Evolutionary conservation across 2,888 invertebrate species (phyloP).

Genomic region (Drosophila picticornis): DNA sequence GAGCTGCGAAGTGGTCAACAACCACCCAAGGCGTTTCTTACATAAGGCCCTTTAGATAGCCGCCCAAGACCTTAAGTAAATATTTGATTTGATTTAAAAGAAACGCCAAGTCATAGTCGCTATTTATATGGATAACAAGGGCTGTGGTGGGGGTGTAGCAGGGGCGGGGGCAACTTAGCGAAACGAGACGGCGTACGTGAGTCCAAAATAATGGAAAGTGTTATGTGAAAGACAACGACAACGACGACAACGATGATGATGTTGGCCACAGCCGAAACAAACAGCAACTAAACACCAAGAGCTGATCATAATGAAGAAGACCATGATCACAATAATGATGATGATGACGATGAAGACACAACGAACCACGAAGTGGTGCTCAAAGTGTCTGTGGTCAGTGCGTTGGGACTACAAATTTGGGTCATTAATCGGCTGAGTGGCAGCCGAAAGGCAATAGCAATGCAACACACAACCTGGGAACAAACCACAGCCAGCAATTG

Average conservation of each 20-base stretch:
- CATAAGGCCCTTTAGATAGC: constrained; percentile 60
- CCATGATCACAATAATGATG: constrained; percentile 18
- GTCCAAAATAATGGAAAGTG: constrained; percentile 73
- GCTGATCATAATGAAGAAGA: constrained; percentile 22
- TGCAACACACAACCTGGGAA: constrained; percentile 32
- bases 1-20: constrained; percentile 43
- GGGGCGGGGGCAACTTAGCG: constrained; percentile 14
- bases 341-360: constrained; percentile 41
- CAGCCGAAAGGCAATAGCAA: constrained; percentile 21
- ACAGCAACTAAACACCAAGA: constrained; percentile 22
- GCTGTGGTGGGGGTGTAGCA: not conserved
- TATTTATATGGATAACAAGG: not conserved
- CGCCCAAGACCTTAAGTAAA: constrained; percentile 58
- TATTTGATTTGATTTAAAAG: constrained; percentile 77
- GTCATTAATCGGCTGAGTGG: constrained; percentile 74
- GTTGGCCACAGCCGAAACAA: constrained; percentile 15
- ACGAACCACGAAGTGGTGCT: constrained; percentile 22
- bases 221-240: constrained; percentile 61
- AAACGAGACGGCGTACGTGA: constrained; percentile 50
- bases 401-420: constrained; percentile 61
- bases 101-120: constrained; percentile 69
- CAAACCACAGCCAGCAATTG: constrained; percentile 40
- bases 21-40: constrained; percentile 73
- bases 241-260: constrained; percentile 6
- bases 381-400: constrained; percentile 75